phyloP scores from a whole-genome alignment of 1,140 invertebrate genomes.

The Caerostris darwini region DNA sequence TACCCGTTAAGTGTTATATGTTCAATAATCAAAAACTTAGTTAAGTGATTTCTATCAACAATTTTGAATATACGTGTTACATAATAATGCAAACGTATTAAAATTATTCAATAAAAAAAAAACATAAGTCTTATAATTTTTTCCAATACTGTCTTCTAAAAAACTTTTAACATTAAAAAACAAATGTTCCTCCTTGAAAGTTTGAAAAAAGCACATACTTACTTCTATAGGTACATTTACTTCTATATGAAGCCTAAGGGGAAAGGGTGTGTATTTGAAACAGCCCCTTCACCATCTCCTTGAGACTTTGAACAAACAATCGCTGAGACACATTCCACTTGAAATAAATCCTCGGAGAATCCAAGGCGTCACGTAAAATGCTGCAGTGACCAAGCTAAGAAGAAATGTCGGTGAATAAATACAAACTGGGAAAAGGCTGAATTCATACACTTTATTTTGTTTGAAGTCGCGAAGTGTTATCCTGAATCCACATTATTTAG shows the following conservation, averaged over 20 bases:
- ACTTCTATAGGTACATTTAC: too few relatives aligned
- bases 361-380: background rate
- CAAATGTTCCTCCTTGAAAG: too few relatives aligned
- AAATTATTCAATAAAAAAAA: too few relatives aligned
- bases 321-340: background rate
- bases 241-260: background rate
- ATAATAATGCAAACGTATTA: too few relatives aligned
- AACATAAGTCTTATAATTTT: too few relatives aligned
- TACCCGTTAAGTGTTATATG: too few relatives aligned
- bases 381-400: background rate
- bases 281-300: background rate
- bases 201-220: too few relatives aligned
- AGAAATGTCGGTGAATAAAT: background rate
- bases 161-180: too few relatives aligned
- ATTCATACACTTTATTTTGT: constrained; percentile 16
- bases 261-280: background rate
- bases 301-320: background rate
- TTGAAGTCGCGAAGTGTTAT: background rate
- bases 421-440: background rate
- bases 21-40: too few relatives aligned
- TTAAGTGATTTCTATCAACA: too few relatives aligned
- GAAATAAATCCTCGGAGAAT: background rate
- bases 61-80: too few relatives aligned
- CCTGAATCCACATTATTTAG: background rate
- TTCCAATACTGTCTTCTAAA: too few relatives aligned